These are phyloP conservation scores for Craniophora ligustri DNA, from an alignment of 2,888 invertebrate species.

Conservation along the genomic window DNA sequence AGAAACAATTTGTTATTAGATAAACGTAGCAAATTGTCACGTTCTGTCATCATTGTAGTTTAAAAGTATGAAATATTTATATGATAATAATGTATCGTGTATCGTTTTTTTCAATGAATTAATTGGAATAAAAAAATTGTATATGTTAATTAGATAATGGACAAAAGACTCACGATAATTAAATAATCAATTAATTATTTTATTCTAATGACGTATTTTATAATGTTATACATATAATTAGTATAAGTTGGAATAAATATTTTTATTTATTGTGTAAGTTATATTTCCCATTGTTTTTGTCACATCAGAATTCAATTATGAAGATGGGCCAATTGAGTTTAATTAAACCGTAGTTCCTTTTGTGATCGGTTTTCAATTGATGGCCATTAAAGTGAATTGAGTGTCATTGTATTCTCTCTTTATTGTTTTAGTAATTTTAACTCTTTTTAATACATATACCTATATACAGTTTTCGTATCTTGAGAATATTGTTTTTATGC, in stretches of 20 bases:
- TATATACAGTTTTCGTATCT: too few relatives aligned
- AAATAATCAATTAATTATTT: too few relatives aligned
- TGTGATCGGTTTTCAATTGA: constrained; percentile 75
- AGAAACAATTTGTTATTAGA: constrained; percentile 25
- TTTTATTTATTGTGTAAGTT: neutral
- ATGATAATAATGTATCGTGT: too few relatives aligned
- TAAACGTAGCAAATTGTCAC: constrained; percentile 8
- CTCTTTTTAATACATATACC: too few relatives aligned
- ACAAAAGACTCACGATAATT: too few relatives aligned
- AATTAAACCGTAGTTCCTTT: constrained; percentile 68
- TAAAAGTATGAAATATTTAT: neutral
- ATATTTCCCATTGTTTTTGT: constrained; percentile 37
- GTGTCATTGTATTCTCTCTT: constrained; percentile 45
- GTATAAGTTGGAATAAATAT: too few relatives aligned
- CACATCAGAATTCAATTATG: constrained; percentile 57
- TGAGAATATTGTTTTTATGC: too few relatives aligned
- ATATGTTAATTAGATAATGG: too few relatives aligned
- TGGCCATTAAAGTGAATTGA: constrained; percentile 61
- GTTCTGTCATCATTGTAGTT: neutral
- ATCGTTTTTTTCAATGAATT: too few relatives aligned
- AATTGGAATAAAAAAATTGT: too few relatives aligned
- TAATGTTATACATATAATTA: neutral
- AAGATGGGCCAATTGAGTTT: constrained; percentile 69
- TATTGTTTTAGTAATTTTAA: constrained; percentile 43
- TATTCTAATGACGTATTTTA: too few relatives aligned